A percentile compares a stretch with the other conserved stretches of the same genome.
These are phyloP conservation scores for Neodiprion lecontei DNA, from an alignment of 1,140 invertebrate species.

Conservation along the genomic window DNA sequence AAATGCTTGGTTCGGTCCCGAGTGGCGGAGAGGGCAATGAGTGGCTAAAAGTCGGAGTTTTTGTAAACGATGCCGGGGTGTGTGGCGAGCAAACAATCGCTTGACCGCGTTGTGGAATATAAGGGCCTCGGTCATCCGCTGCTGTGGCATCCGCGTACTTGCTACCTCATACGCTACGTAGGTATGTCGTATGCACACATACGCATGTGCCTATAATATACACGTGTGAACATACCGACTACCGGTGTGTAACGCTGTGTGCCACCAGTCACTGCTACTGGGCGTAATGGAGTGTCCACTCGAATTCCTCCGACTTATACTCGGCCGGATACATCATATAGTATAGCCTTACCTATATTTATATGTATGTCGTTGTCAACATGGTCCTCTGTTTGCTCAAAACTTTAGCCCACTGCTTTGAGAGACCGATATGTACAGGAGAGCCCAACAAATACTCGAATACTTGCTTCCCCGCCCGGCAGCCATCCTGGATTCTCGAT, in stretches of 20 bases:
- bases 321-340: background rate
- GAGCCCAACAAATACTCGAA: slow-evolving; percentile 43
- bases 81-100: slow-evolving; percentile 28
- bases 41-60: slow-evolving; percentile 27
- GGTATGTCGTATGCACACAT: background rate
- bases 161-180: background rate
- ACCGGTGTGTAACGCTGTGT: slow-evolving; percentile 2
- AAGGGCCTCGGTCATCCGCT: background rate
- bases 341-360: background rate
- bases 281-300: slow-evolving; percentile 40
- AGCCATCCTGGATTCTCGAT: background rate
- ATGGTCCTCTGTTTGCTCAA: slow-evolving; percentile 45
- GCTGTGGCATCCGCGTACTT: slow-evolving; percentile 19
- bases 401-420: slow-evolving; percentile 44
- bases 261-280: slow-evolving; percentile 28
- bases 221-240: background rate
- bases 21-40: background rate
- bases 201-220: background rate
- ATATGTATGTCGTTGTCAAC: slow-evolving; percentile 2
- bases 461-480: slow-evolving; percentile 37
- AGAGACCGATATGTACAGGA: slow-evolving; percentile 39
- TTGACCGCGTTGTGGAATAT: slow-evolving; percentile 4
- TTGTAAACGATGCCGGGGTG: slow-evolving; percentile 33
- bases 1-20: background rate
- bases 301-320: slow-evolving; percentile 8